Conservation (phyloP, 2,888 invertebrate genomes). For the Trissonchulus latispiculum region DNA sequence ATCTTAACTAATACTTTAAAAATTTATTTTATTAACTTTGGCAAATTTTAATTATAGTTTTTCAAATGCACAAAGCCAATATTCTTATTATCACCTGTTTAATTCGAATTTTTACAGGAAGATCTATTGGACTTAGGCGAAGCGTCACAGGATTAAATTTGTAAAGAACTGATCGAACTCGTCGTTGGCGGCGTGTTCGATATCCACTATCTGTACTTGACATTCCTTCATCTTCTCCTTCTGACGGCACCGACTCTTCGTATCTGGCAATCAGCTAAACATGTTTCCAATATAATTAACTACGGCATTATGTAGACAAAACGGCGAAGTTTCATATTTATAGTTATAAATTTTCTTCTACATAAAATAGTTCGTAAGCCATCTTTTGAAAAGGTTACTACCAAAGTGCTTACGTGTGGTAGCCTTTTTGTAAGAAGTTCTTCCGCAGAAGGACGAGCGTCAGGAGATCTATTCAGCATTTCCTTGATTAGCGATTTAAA, state of each 20-base stretch:
- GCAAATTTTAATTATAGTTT: too few species aligned
- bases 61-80: too few species aligned
- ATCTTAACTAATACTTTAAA: too few species aligned
- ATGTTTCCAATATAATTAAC: too few species aligned
- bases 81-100: too few species aligned
- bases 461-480: slow-evolving; percentile 57
- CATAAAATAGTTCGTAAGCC: too few species aligned
- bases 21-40: too few species aligned
- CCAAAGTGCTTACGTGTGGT: slow-evolving; percentile 25
- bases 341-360: too few species aligned
- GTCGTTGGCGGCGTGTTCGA: not conserved
- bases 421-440: slow-evolving; percentile 51
- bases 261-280: not conserved
- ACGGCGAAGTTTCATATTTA: too few species aligned
- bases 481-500: slow-evolving; percentile 56
- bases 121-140: slow-evolving; percentile 25
- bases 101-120: slow-evolving; percentile 53
- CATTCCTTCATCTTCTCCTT: not conserved
- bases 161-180: slow-evolving; percentile 35
- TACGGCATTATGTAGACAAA: too few species aligned
- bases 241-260: not conserved
- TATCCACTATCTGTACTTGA: slow-evolving; percentile 11
- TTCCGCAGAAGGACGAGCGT: slow-evolving; percentile 55
- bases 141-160: slow-evolving; percentile 28
- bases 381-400: too few species aligned